Percentiles rank a stretch among this genome's conserved stretches.
Conservation (phyloP, 2,113 vertebrate species). For the Apteryx owenii region DNA sequence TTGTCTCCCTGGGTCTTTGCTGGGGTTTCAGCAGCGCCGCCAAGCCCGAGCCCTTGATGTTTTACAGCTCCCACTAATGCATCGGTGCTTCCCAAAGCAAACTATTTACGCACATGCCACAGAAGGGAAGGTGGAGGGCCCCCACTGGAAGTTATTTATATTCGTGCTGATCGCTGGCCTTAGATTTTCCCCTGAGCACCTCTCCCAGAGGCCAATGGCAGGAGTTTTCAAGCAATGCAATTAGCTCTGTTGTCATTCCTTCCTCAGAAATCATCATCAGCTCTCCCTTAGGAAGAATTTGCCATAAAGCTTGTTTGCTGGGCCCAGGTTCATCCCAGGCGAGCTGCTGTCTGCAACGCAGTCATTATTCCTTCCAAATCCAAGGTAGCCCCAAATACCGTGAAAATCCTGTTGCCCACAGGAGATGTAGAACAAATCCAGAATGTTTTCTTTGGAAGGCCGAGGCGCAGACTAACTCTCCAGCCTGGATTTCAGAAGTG, state of each 20-base stretch:
- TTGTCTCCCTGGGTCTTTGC: not conserved
- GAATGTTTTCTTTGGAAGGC: too few relatives aligned
- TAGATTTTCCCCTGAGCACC: not conserved
- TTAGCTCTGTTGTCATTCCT: not conserved
- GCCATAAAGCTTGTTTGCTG: not conserved
- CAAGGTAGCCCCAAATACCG: fast-evolving
- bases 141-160: not conserved
- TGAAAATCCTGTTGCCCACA: fast-evolving
- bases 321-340: not conserved
- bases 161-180: not conserved
- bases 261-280: not conserved
- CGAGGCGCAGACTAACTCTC: too few relatives aligned
- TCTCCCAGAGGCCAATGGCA: not conserved
- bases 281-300: not conserved
- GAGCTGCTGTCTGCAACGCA: not conserved
- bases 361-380: not conserved
- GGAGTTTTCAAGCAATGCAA: not conserved
- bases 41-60: not conserved
- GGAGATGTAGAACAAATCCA: not conserved
- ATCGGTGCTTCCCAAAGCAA: constrained; percentile 1
- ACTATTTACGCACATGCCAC: not conserved
- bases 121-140: not conserved
- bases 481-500: not conserved
- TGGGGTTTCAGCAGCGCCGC: not conserved
- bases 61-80: constrained; percentile 25